Evolutionary conservation across 2,113 vertebrate genomes (phyloP), one percentile per base, ranked within the genome.

Genomic region (Hystrix brachyura): DNA sequence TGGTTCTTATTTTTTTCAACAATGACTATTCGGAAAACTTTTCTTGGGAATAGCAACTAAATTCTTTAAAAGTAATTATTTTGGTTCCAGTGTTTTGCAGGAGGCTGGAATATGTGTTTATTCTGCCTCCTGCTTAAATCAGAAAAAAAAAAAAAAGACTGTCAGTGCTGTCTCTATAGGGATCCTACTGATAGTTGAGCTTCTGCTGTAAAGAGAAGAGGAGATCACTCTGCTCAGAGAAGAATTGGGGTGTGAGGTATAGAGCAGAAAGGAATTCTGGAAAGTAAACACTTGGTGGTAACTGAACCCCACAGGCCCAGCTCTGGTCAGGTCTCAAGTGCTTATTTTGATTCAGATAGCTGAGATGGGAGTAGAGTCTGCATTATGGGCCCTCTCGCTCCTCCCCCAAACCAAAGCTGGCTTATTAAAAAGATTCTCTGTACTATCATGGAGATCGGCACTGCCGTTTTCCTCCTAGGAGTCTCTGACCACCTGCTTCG

Each of bases 21-120:
- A 60, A 51, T 38, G 60, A 72, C 11, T 25, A 8, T 43, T 79
- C 76, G 89, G 72, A 88, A 59, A 89, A 72, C 7, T 90, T 94
- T 97, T 82, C 60, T 74, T 67, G 32, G 65, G 12, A 91, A 81
- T 21, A 81, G 13, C 46, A 81, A 94, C 7, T n/a, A 94, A 76
- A 94, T 76, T 82, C n/a, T 94, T 94, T 43, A 53, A 64, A 95
- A 91, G 76, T 21, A 38, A 32, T 51, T 76, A 55, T 89, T 64
- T 92, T 43, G 19, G 38, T 93, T 65, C 27, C 18, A 11, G 21
- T 85, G 43, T 46, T 78, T 89, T 78, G n/a, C 65, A 88, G 71
- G 82, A 83, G 46, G 23, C 46, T 62, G 55, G 25, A 71, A 12
- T 46, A 10, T 60, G 23, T 87, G 21, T 84, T 62, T 87, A 57